phyloP scores from a whole-genome alignment of 1,140 invertebrate genomes.

The Agrilus planipennis region DNA sequence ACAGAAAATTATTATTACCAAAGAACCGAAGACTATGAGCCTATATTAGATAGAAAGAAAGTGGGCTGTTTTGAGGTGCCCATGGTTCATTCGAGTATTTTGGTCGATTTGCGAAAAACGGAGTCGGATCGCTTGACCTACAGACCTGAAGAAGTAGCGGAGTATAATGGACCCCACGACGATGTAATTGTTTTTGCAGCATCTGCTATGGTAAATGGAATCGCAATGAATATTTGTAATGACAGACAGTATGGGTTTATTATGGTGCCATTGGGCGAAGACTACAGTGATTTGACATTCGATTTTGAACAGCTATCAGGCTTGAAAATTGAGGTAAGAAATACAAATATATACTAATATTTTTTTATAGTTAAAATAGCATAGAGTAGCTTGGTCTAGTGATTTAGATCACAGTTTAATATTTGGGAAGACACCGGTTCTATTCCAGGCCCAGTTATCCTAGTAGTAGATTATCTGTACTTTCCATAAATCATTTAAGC shows the following conservation, averaged over 20 bases:
- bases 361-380: too few species aligned
- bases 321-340: constrained; percentile 66
- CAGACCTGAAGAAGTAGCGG: constrained; percentile 44
- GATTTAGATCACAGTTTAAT: too few species aligned
- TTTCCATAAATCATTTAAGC: too few species aligned
- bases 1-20: constrained; percentile 77
- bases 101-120: constrained; percentile 61
- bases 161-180: constrained; percentile 69
- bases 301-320: constrained; percentile 57
- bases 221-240: constrained; percentile 72
- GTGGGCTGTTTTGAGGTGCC: constrained; percentile 74
- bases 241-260: constrained; percentile 72
- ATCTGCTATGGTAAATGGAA: constrained; percentile 61
- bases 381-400: too few species aligned
- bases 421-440: too few species aligned
- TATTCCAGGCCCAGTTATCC: too few species aligned
- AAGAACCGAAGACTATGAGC: constrained; percentile 75
- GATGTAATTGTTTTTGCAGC: constrained; percentile 92
- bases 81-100: constrained; percentile 83
- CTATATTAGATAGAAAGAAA: constrained; percentile 61
- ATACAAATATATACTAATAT: too few species aligned
- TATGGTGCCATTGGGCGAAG: constrained; percentile 67
- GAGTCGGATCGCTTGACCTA: constrained; percentile 66
- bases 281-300: constrained; percentile 52
- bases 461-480: too few species aligned